These are phyloP conservation scores for Myodes glareolus DNA, from an alignment of 2,113 vertebrate species.

Conservation along the genomic window DNA sequence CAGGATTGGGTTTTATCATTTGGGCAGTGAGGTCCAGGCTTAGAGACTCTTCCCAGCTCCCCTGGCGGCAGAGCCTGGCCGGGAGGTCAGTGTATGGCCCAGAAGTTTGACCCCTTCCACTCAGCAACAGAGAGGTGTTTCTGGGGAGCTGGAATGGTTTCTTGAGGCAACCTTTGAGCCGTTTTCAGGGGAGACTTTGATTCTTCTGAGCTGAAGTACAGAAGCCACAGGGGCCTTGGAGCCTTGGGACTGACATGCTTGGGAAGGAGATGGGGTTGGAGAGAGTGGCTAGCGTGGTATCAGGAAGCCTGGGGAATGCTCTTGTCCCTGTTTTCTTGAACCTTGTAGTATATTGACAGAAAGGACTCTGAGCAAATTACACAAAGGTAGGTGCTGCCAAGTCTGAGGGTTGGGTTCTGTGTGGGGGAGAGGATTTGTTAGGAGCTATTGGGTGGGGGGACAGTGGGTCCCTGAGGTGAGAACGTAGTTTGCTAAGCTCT, in stretches of 20 bases:
- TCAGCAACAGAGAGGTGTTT: background rate
- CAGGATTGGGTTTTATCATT: background rate
- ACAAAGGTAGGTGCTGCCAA: background rate
- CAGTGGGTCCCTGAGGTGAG: background rate
- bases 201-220: background rate
- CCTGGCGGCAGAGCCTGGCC: background rate
- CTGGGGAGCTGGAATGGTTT: background rate
- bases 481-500: fast-evolving
- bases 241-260: background rate
- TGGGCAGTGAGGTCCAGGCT: background rate
- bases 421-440: background rate
- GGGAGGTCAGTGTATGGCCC: background rate
- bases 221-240: background rate
- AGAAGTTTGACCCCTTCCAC: background rate
- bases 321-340: background rate
- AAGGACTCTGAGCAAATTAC: background rate
- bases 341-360: background rate
- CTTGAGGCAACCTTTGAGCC: background rate
- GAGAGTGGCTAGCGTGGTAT: background rate
- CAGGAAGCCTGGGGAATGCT: background rate
- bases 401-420: background rate
- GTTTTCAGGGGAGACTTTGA: background rate
- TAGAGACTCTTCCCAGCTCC: background rate
- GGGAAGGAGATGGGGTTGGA: background rate
- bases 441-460: too few species aligned